These are phyloP conservation scores for Phenacoccus solenopsis DNA, from an alignment of 1,140 invertebrate genomes.

Conservation along the genomic window DNA sequence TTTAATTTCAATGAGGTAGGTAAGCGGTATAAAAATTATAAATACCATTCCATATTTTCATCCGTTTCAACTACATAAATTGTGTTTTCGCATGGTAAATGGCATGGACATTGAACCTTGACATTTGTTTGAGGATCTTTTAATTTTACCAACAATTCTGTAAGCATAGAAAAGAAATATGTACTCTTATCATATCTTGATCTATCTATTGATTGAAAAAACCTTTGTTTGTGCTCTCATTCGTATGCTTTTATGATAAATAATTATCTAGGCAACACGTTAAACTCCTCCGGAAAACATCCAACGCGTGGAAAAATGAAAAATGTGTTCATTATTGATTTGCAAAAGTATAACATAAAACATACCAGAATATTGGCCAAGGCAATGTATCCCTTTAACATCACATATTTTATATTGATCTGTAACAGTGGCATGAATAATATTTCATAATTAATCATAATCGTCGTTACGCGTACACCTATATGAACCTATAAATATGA, in stretches of 20 bases:
- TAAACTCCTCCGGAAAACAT: too few species aligned
- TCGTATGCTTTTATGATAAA: too few species aligned
- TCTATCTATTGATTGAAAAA: too few species aligned
- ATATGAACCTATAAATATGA: neutral
- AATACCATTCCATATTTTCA: conserved; percentile 26
- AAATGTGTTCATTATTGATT: too few species aligned
- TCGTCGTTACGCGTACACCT: neutral
- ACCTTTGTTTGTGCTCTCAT: too few species aligned
- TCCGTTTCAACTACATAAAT: conserved; percentile 37
- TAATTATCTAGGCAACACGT: too few species aligned
- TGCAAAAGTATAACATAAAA: conserved; percentile 19
- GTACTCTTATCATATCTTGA: too few species aligned
- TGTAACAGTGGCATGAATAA: conserved; percentile 28
- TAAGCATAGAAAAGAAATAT: neutral
- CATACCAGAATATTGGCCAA: conserved; percentile 44
- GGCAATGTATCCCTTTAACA: conserved; percentile 43
- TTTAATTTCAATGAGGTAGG: too few species aligned
- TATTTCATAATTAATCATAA: too few species aligned
- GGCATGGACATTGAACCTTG: conserved; percentile 40
- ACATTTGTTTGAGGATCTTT: neutral
- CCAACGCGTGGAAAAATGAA: too few species aligned
- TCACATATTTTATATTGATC: conserved; percentile 43
- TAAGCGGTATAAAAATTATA: too few species aligned
- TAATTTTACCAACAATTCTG: conserved; percentile 20
- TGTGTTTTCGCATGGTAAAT: conserved; percentile 47